Conservation (phyloP, 2,888 invertebrate genomes). For the Toxonevra muliebris region DNA sequence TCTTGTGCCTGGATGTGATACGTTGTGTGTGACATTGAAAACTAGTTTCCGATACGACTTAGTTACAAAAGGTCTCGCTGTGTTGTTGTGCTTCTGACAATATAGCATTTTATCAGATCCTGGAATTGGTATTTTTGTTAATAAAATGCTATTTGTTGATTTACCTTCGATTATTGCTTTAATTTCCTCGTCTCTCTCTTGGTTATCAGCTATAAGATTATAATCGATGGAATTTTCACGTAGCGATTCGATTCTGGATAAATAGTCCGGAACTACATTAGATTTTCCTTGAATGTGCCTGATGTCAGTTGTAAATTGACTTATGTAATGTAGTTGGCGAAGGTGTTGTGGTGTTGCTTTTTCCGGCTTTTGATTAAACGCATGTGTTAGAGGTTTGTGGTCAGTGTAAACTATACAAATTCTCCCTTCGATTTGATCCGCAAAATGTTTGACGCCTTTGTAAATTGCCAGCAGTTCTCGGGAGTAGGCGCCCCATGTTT, state of each 20-base stretch:
- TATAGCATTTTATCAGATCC: slow-evolving; percentile 9
- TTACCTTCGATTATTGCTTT: too few species aligned
- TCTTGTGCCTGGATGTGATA: slow-evolving; percentile 21
- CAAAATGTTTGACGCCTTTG: slow-evolving; percentile 55
- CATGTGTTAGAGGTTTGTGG: too few species aligned
- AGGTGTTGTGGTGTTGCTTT: slow-evolving; percentile 25
- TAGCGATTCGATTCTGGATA: slow-evolving; percentile 12
- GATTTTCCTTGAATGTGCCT: slow-evolving; percentile 16
- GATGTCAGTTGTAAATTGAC: too few species aligned
- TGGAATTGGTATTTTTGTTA: slow-evolving; percentile 3
- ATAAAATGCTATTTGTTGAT: too few species aligned
- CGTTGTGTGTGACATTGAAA: slow-evolving; percentile 18
- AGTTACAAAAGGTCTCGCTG: slow-evolving; percentile 16
- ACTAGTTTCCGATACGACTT: too few species aligned
- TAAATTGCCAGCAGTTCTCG: slow-evolving; percentile 60
- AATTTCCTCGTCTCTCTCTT: slow-evolving; percentile 20
- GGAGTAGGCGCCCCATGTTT: slow-evolving; percentile 58
- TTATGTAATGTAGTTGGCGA: slow-evolving; percentile 23
- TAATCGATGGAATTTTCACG: slow-evolving; percentile 11
- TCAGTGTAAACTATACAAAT: too few species aligned
- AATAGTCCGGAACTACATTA: slow-evolving; percentile 17
- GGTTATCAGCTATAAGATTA: slow-evolving; percentile 3
- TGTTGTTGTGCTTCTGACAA: slow-evolving; percentile 19
- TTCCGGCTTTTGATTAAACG: too few species aligned
- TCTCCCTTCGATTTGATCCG: slow-evolving; percentile 58